Evolutionary conservation across 2,113 vertebrate genomes (phyloP).

Genomic region (Tragulus kanchil): DNA sequence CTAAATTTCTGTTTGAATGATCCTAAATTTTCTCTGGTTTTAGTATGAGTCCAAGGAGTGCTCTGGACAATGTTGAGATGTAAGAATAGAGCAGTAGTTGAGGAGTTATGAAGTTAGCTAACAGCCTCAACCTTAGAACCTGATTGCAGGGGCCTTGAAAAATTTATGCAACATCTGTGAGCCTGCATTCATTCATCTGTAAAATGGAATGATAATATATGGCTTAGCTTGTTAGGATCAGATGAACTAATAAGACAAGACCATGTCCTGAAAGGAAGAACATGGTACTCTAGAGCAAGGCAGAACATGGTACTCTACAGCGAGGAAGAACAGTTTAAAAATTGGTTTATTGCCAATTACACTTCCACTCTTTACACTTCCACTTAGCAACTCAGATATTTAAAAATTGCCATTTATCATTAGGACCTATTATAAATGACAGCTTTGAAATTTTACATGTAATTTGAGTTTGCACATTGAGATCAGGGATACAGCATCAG

Average conservation of each 20-base stretch:
- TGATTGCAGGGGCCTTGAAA: neutral
- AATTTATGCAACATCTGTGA: neutral
- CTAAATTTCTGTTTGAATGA: neutral
- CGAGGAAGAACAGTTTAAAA: neutral
- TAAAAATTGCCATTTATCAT: neutral
- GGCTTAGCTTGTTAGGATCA: neutral
- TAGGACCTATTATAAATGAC: neutral
- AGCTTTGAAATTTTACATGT: slow-evolving; percentile 13
- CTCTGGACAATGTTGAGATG: neutral
- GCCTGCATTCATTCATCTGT: neutral
- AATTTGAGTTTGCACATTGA: slow-evolving; percentile 19
- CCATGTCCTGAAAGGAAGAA: neutral
- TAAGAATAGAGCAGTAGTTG: neutral
- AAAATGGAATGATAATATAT: neutral
- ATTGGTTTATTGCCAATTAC: neutral
- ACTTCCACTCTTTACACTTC: neutral
- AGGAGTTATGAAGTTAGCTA: neutral
- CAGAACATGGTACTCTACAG: neutral
- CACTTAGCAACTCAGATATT: neutral
- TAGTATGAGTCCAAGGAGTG: neutral
- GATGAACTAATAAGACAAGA: neutral
- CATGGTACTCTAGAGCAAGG: fast-evolving
- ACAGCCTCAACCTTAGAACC: neutral
- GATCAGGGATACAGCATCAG: neutral
- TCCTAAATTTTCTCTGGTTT: neutral